A percentile compares a stretch with the other conserved stretches of the same genome.
phyloP scores from a whole-genome alignment of 1,140 invertebrate genomes.

The Palaemon carinicauda region DNA sequence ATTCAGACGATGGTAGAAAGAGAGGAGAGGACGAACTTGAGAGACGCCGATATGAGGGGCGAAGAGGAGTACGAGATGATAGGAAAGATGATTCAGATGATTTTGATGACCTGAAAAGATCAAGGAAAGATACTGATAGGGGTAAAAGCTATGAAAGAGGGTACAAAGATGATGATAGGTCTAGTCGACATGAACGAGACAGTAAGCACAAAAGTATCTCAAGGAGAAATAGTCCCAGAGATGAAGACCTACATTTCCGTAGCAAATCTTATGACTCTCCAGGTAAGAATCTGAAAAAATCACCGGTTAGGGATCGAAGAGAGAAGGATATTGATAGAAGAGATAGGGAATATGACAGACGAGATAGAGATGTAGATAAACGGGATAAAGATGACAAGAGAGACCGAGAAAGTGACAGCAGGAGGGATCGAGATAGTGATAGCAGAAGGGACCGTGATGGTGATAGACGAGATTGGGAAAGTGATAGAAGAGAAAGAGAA shows the following conservation, averaged over 20 bases:
- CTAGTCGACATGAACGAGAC: constrained; percentile 26
- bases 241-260: neutral
- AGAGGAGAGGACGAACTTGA: constrained; percentile 13
- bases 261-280: constrained; percentile 32
- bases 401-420: constrained; percentile 60
- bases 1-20: neutral
- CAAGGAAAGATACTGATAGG: constrained; percentile 11
- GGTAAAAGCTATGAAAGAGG: constrained; percentile 20
- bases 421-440: neutral
- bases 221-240: neutral
- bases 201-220: neutral
- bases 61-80: constrained; percentile 17
- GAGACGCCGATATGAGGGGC: neutral
- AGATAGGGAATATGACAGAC: neutral
- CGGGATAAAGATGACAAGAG: constrained; percentile 62
- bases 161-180: neutral
- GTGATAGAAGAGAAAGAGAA: constrained; percentile 36
- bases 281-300: constrained; percentile 19
- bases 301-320: constrained; percentile 20
- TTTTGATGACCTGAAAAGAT: neutral
- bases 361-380: constrained; percentile 11
- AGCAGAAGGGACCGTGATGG: constrained; percentile 28
- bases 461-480: constrained; percentile 25
- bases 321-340: neutral
- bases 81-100: constrained; percentile 5